Percentiles rank a stretch among this genome's conserved stretches.
phyloP scores from a whole-genome alignment of 1,140 invertebrate species.

The Babylonia areolata region DNA sequence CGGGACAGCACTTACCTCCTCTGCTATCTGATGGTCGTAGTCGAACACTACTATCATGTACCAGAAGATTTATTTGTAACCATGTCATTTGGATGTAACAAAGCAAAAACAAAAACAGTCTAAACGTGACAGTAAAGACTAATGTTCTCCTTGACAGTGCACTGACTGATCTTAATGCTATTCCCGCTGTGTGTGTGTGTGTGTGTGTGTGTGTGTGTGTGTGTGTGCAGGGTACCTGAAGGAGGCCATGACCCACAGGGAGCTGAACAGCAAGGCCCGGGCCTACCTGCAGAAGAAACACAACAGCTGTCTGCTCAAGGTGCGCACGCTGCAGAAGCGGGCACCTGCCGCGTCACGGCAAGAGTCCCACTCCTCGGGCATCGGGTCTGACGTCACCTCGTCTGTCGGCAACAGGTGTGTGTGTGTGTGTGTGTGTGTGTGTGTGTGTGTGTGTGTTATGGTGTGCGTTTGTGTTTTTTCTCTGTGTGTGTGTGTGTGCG shows the following conservation, averaged over 20 bases:
- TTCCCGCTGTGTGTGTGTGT: too few relatives aligned
- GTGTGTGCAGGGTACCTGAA: conserved; percentile 72
- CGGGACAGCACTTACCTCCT: too few relatives aligned
- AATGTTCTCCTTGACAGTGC: too few relatives aligned
- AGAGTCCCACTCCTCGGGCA: conserved; percentile 16
- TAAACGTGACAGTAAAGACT: too few relatives aligned
- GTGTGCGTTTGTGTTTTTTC: background rate
- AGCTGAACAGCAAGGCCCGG: conserved; percentile 91
- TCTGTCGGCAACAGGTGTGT: conserved; percentile 40
- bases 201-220: conserved; percentile 68
- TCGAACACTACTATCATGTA: too few relatives aligned
- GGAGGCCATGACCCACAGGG: conserved; percentile 94
- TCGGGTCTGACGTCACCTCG: conserved; percentile 22
- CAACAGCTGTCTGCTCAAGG: conserved; percentile 94
- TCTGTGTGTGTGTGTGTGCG: background rate
- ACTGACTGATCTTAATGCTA: too few relatives aligned
- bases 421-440: background rate
- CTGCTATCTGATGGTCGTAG: too few relatives aligned
- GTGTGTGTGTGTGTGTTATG: background rate
- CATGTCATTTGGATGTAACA: too few relatives aligned
- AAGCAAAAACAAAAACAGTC: too few relatives aligned
- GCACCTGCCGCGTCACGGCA: conserved; percentile 23
- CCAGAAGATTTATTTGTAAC: too few relatives aligned
- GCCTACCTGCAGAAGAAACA: conserved; percentile 94
- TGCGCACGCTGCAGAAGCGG: conserved; percentile 84